These are phyloP conservation scores for Poeciliopsis occidentalis DNA, from an alignment of 2,113 vertebrate species.

Conservation along the genomic window DNA sequence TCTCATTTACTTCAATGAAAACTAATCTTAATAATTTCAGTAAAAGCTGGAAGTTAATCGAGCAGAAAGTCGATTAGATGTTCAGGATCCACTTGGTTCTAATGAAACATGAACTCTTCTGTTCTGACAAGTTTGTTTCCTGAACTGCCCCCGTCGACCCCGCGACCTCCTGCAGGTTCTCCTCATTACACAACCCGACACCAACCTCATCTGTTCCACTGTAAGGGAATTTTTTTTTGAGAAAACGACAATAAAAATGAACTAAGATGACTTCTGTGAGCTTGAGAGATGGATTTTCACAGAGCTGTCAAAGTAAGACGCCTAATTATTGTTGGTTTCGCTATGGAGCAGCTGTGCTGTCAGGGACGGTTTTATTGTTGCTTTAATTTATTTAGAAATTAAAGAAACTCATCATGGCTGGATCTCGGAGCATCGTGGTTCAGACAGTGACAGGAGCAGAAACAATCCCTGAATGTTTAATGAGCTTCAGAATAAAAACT, in stretches of 20 bases:
- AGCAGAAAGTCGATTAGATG: no score
- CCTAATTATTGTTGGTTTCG: background rate
- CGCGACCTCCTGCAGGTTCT: background rate
- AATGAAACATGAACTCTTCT: background rate
- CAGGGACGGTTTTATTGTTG: background rate
- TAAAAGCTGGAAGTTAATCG: no score
- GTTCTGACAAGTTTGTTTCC: background rate
- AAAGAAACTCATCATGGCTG: background rate
- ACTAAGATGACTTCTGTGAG: background rate
- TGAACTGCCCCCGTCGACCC: background rate
- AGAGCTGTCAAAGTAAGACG: background rate
- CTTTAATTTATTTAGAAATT: background rate
- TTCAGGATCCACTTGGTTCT: no score
- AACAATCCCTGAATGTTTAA: conserved; percentile 3
- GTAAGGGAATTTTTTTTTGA: background rate
- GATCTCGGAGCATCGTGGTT: background rate
- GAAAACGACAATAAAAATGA: background rate
- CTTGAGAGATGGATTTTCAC: background rate
- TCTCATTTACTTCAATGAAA: no score
- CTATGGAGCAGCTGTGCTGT: background rate
- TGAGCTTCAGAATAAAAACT: background rate
- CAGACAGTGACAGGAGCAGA: background rate
- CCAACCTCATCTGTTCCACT: no score
- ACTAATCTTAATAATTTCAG: no score
- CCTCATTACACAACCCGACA: background rate